Evolutionary conservation across 2,888 invertebrate species (phyloP).

Genomic region (Ormyrus pomaceus): DNA sequence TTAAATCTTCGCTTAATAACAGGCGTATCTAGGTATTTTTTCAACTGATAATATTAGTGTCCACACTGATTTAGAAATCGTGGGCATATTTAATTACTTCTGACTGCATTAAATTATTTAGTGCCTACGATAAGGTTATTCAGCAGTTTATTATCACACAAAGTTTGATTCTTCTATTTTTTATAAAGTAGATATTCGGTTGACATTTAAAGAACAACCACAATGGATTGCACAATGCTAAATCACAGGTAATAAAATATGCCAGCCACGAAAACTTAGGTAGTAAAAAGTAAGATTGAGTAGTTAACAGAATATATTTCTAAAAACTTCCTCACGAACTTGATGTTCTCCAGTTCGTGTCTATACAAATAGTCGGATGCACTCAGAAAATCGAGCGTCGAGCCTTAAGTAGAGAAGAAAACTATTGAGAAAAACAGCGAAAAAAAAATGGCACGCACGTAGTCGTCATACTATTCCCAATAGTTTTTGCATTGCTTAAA

Average conservation of each 20-base stretch:
- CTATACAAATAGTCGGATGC: slow-evolving; percentile 22
- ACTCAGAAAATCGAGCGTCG: slow-evolving; percentile 8
- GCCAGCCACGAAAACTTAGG: slow-evolving; percentile 19
- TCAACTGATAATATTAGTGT: slow-evolving; percentile 39
- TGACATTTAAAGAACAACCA: neutral
- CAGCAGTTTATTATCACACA: neutral
- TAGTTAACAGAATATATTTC: slow-evolving; percentile 43
- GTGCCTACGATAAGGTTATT: neutral
- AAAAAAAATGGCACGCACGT: slow-evolving; percentile 16
- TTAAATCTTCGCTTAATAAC: slow-evolving; percentile 41
- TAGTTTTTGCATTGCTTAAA: slow-evolving; percentile 32
- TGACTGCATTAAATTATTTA: neutral
- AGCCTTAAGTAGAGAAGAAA: slow-evolving; percentile 20
- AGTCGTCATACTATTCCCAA: slow-evolving; percentile 31
- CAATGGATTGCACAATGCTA: too few relatives aligned
- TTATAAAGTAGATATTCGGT: too few relatives aligned
- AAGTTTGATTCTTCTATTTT: too few relatives aligned
- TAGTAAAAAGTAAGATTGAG: slow-evolving; percentile 22
- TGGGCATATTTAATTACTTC: slow-evolving; percentile 38
- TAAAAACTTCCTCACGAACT: slow-evolving; percentile 23
- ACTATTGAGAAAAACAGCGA: slow-evolving; percentile 28
- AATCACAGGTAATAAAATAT: slow-evolving; percentile 27
- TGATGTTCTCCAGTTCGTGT: neutral
- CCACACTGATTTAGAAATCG: neutral
- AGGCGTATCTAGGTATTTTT: slow-evolving; percentile 42